Evolutionary conservation across 2,113 vertebrate genomes (phyloP).

Genomic region (Nothobranchius furzeri): DNA sequence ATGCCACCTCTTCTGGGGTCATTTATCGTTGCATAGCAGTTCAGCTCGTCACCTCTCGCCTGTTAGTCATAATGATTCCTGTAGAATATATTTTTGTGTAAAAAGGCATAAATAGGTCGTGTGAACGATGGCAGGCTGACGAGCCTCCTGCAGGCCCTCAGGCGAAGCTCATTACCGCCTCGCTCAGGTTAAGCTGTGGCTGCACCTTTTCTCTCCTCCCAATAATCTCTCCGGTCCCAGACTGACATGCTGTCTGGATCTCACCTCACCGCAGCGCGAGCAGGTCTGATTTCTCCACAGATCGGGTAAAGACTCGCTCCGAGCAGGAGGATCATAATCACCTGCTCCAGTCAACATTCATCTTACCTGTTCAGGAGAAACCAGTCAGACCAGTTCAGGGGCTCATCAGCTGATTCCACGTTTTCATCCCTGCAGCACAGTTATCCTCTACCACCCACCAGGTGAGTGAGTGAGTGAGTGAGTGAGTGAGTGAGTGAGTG

Average conservation of each 20-base stretch:
- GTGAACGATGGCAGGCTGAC: slow-evolving; percentile 26
- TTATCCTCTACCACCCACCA: too few relatives aligned
- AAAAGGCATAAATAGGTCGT: slow-evolving; percentile 21
- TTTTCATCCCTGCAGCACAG: too few relatives aligned
- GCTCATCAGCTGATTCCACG: too few relatives aligned
- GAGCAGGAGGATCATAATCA: too few relatives aligned
- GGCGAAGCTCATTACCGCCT: slow-evolving; percentile 48
- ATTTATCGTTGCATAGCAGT: slow-evolving; percentile 7
- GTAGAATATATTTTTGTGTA: slow-evolving; percentile 24
- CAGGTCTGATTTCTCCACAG: too few relatives aligned
- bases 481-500: too few relatives aligned
- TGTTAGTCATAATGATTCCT: slow-evolving; percentile 21
- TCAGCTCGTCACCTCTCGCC: slow-evolving; percentile 6
- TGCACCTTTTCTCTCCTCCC: slow-evolving; percentile 43
- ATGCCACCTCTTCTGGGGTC: neutral
- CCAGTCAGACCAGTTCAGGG: too few relatives aligned
- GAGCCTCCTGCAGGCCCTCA: slow-evolving; percentile 23
- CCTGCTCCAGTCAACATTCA: too few relatives aligned
- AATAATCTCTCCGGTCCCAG: slow-evolving; percentile 38
- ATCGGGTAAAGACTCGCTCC: too few relatives aligned
- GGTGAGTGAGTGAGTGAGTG: too few relatives aligned
- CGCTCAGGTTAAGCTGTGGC: slow-evolving; percentile 33
- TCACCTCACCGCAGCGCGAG: too few relatives aligned
- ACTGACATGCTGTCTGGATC: slow-evolving; percentile 25
- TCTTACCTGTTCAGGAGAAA: too few relatives aligned